Evolutionary conservation across 1,140 invertebrate species (phyloP).

Genomic region (Penaeus indicus): DNA sequence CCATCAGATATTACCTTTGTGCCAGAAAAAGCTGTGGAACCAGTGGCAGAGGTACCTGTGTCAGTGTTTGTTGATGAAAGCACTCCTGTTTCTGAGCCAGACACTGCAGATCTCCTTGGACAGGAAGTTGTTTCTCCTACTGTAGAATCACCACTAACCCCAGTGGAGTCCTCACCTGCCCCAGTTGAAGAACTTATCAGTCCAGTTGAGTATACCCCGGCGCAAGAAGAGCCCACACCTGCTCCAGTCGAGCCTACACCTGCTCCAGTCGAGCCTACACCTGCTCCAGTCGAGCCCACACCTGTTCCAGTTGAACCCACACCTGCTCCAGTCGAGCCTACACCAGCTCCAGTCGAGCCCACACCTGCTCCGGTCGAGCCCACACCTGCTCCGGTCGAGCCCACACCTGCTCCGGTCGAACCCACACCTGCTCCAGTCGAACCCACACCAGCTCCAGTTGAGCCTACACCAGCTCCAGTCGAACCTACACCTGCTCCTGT

Average conservation of each 20-base stretch:
- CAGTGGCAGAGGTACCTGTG: slow-evolving; percentile 47
- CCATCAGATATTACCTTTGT: slow-evolving; percentile 51
- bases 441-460: not conserved
- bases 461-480: not conserved
- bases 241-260: not conserved
- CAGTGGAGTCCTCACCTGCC: too few species aligned
- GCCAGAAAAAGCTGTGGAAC: slow-evolving; percentile 46
- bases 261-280: not conserved
- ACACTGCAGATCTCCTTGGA: not conserved
- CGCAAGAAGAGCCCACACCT: not conserved
- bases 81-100: slow-evolving; percentile 41
- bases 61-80: slow-evolving; percentile 50
- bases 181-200: too few species aligned
- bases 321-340: not conserved
- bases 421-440: not conserved
- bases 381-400: not conserved
- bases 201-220: not conserved
- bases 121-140: too few species aligned
- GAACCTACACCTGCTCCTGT: not conserved
- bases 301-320: not conserved
- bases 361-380: not conserved
- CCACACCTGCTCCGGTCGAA: not conserved
- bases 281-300: not conserved
- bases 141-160: too few species aligned
- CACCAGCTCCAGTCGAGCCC: not conserved